Conservation (phyloP, 2,888 invertebrate species). For the Drosophila recens region DNA sequence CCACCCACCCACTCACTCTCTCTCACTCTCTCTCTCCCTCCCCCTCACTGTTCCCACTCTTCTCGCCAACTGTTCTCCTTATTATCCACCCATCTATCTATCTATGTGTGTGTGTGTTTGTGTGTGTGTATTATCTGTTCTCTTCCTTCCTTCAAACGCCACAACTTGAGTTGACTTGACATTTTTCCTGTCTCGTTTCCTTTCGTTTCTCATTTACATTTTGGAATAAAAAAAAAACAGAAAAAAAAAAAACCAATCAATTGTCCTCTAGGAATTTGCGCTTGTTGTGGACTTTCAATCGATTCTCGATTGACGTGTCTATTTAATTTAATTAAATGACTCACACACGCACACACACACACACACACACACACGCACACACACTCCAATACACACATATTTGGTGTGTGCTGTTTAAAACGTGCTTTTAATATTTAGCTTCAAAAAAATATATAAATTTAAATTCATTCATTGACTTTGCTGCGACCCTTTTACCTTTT, state of each 20-base stretch:
- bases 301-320: conserved; percentile 38
- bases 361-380: conserved; percentile 29
- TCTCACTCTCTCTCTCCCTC: not conserved
- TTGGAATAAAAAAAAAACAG: not conserved
- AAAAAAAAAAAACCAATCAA: conserved; percentile 26
- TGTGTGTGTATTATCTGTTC: conserved; percentile 7
- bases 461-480: conserved; percentile 68
- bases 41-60: not conserved
- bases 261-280: conserved; percentile 28
- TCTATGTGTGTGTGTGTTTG: not conserved
- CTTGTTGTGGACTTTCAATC: conserved; percentile 41
- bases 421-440: conserved; percentile 65
- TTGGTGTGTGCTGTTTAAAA: conserved; percentile 47
- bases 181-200: conserved; percentile 1
- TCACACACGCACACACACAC: conserved; percentile 23
- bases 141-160: conserved; percentile 1
- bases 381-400: conserved; percentile 15
- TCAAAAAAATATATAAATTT: conserved; percentile 31
- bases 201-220: conserved; percentile 24
- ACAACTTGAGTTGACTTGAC: no score
- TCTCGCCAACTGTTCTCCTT: conserved; percentile 9
- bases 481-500: conserved; percentile 4
- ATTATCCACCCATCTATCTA: not conserved
- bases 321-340: conserved; percentile 57
- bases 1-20: not conserved